These are phyloP conservation scores for Rhyzopertha dominica DNA, from an alignment of 1,140 invertebrate genomes.

Conservation along the genomic window DNA sequence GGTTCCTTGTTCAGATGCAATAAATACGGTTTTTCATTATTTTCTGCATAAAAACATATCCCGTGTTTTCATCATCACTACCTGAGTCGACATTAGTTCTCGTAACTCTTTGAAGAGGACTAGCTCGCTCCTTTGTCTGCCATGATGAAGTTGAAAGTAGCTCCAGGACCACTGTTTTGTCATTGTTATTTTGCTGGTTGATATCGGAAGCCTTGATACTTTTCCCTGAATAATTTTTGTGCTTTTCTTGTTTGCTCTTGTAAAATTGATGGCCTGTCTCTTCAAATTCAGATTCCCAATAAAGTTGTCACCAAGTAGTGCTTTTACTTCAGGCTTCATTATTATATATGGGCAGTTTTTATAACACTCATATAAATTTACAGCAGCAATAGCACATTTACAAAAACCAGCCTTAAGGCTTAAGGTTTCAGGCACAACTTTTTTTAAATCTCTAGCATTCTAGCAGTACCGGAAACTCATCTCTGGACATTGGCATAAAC, in stretches of 20 bases:
- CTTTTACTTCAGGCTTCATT: conserved; percentile 1
- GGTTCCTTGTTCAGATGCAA: conserved; percentile 1
- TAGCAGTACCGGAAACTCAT: too few relatives aligned
- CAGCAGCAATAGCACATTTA: too few relatives aligned
- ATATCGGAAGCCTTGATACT: background rate
- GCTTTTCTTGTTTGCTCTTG: too few relatives aligned
- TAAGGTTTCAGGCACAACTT: too few relatives aligned
- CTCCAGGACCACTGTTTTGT: background rate
- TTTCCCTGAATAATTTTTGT: too few relatives aligned
- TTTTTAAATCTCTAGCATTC: too few relatives aligned
- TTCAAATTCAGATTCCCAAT: conserved; percentile 1
- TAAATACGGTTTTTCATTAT: background rate
- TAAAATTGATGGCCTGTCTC: too few relatives aligned
- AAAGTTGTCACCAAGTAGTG: conserved; percentile 2
- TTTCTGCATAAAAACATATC: conserved; percentile 1
- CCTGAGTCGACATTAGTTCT: background rate
- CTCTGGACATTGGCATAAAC: too few relatives aligned
- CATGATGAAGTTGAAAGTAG: background rate
- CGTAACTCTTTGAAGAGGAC: conserved; percentile 2
- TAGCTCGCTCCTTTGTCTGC: background rate
- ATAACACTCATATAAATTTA: too few relatives aligned
- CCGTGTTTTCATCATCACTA: conserved; percentile 1
- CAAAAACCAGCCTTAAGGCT: too few relatives aligned
- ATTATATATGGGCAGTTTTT: conserved; percentile 2
- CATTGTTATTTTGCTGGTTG: conserved; percentile 1